Evolutionary conservation across 35 echinoderm and acorn worm species (phyloP).

Genomic region (Amphiura filiformis): DNA sequence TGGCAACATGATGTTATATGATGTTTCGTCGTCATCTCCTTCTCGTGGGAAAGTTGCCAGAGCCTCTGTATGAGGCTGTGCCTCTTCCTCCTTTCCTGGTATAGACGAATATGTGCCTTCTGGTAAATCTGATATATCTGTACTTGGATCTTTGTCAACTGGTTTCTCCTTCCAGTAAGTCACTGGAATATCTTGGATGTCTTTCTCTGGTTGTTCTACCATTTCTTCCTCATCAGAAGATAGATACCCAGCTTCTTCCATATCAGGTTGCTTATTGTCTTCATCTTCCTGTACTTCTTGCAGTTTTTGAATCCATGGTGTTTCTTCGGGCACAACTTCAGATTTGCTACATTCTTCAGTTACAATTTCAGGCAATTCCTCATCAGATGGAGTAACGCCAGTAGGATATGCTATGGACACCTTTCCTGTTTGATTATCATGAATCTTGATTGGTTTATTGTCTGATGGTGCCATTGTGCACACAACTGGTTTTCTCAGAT

Average conservation of each 20-base stretch:
- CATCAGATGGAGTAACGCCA: not conserved
- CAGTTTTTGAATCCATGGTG: not conserved
- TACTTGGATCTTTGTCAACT: not conserved
- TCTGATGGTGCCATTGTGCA: constrained; percentile 18
- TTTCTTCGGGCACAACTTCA: not conserved
- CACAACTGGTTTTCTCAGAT: constrained; percentile 17
- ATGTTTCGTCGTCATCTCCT: not conserved
- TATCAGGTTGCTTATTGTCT: not conserved
- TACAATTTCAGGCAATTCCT: not conserved
- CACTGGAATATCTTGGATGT: too few species aligned
- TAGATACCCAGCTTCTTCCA: not conserved
- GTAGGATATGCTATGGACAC: constrained; percentile 19
- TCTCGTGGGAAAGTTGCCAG: not conserved
- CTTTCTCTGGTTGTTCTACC: not conserved
- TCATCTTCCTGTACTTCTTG: not conserved
- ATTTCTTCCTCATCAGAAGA: not conserved
- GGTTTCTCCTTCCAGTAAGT: not conserved
- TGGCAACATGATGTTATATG: not conserved
- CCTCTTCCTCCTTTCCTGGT: not conserved
- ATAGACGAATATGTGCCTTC: not conserved
- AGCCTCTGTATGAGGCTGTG: not conserved
- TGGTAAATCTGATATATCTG: not conserved
- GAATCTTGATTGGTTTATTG: constrained; percentile 36
- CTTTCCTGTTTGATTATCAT: constrained; percentile 37
- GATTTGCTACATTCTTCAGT: not conserved